phyloP scores from a whole-genome alignment of 2,888 invertebrate species.

The Cloeon dipterum region DNA sequence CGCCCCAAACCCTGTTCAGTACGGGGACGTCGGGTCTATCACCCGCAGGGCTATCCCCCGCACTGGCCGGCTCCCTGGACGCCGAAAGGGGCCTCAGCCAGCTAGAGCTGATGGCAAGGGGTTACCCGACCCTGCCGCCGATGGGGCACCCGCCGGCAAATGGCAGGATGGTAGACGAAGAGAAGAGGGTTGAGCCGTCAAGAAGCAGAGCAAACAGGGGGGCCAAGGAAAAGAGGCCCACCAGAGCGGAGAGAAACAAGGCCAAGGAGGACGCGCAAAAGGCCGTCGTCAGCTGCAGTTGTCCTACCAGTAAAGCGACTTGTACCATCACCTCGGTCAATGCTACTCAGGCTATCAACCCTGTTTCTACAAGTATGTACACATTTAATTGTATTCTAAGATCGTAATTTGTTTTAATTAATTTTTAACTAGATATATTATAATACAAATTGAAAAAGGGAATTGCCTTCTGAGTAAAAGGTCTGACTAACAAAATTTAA shows the following conservation, averaged over 20 bases:
- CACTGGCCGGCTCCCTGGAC: constrained; percentile 3
- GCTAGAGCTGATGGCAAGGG: constrained; percentile 32
- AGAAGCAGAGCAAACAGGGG: not conserved
- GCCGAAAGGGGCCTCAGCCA: constrained; percentile 24
- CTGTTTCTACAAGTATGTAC: constrained; percentile 13
- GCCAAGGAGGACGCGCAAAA: not conserved
- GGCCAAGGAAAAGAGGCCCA: constrained; percentile 3
- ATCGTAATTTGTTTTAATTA: too few relatives aligned
- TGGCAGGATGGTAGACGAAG: too few relatives aligned
- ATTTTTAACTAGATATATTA: too few relatives aligned
- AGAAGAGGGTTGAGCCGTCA: too few relatives aligned
- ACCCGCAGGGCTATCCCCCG: constrained; percentile 2
- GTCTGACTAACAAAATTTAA: too few relatives aligned
- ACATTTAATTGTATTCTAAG: not conserved
- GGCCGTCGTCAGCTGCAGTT: not conserved
- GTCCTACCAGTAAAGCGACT: constrained; percentile 14
- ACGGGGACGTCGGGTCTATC: constrained; percentile 2
- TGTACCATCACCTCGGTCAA: constrained; percentile 15
- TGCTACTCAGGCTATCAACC: constrained; percentile 16
- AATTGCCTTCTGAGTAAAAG: too few relatives aligned
- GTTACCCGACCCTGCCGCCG: constrained; percentile 12
- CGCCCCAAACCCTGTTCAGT: constrained; percentile 1
- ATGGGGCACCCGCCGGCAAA: not conserved
- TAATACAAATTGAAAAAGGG: too few relatives aligned
- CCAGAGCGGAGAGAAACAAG: not conserved